Evolutionary conservation across 2,797 vertebrate genomes (phyloP).

Genomic region (Arctocebus calabarensis): DNA sequence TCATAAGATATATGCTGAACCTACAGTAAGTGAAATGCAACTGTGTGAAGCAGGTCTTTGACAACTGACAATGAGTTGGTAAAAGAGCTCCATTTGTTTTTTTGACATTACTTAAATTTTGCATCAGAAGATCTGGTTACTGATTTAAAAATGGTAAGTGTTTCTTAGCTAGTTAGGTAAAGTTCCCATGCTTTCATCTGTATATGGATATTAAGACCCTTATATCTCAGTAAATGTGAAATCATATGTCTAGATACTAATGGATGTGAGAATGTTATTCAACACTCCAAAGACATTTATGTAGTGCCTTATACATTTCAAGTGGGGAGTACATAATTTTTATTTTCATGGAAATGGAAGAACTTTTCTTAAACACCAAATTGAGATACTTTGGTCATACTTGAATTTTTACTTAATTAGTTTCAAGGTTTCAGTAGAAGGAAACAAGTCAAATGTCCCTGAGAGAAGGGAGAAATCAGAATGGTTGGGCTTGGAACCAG

Average conservation of each 20-base stretch:
- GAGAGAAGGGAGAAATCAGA: neutral
- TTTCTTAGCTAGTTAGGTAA: neutral
- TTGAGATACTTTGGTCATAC: neutral
- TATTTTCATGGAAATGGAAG: neutral
- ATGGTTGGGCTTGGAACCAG: neutral
- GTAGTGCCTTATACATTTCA: neutral
- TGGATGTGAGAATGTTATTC: neutral
- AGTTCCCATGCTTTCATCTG: neutral
- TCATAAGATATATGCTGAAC: neutral
- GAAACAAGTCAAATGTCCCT: neutral
- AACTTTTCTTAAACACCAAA: slow-evolving; percentile 7
- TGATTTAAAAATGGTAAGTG: neutral
- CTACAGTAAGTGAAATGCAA: neutral
- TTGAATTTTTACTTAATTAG: neutral
- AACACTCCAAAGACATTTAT: neutral
- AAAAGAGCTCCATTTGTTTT: neutral
- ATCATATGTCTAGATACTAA: neutral
- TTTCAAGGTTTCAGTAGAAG: neutral
- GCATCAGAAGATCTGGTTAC: neutral
- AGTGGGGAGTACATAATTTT: neutral
- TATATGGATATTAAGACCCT: neutral
- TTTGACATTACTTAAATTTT: slow-evolving; percentile 27
- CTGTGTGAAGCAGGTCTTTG: neutral
- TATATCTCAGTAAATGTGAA: neutral
- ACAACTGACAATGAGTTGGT: neutral